Base-by-base conservation (phyloP, 2,888 invertebrate genomes). In the Meganola albula region DNA sequence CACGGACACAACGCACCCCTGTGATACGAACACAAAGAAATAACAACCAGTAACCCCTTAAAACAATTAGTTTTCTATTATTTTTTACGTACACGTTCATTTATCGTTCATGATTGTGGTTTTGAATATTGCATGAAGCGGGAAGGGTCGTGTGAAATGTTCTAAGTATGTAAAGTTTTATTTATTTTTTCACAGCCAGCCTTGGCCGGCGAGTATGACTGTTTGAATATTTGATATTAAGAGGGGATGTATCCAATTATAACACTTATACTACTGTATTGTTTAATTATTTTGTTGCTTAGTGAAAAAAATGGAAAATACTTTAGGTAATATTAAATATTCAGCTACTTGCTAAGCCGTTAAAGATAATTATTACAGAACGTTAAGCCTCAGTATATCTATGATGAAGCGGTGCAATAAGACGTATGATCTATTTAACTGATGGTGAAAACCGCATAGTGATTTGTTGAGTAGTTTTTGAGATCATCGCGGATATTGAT, bases 111-210 rank as follows among this genome's bases (percentile, higher is more conserved):
- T 23, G 24, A 6, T 9, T 24, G 2, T 2, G 70, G 61, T 69
- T 70, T 70, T 69, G 58, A 65, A 71, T 69, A 66, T 65, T 68
- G 52, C 56, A 65, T 64, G 63, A 71, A 58, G 47, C 58, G 60
- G 53, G 58, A 63, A 66, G 59, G 39, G 34, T 42, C 42, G 50
- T 54, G 48, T 40, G 39, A 47, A 55, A 48, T 48, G 43, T 47
- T 50, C 18, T n/a, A n/a, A n/a, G n/a, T 34, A 31, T 37, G 33
- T 44, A 45, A 48, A 49, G 47, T 58, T 56, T 47, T 23, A 53
- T 26, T 31, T 33, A 26, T 31, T 40, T 34, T 34, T 44, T 26
- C 2, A 16, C 1, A 22, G 8, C 29, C 10, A 22, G 7, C 21
- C 7, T 18, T 11, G 0, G 12, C 24, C 10, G 16, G 9, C 12